These are phyloP conservation scores for Ceyx melanurus DNA, from an alignment of 2,113 vertebrate species.

Conservation along the genomic window DNA sequence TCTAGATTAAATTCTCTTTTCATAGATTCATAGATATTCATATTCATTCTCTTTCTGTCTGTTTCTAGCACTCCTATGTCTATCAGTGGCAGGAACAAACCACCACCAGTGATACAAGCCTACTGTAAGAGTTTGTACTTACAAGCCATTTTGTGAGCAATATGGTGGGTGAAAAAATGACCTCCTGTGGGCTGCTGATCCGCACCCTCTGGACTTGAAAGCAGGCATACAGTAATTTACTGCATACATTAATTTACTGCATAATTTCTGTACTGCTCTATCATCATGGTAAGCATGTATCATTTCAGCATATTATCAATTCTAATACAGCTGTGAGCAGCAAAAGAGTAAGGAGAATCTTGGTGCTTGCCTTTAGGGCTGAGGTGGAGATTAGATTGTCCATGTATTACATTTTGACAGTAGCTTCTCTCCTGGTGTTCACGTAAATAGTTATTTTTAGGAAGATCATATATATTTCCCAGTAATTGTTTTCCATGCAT, in stretches of 20 bases:
- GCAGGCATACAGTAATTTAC: background rate
- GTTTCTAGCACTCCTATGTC: background rate
- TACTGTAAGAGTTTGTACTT: background rate
- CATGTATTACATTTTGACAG: slow-evolving; percentile 4
- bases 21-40: too few relatives aligned
- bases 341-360: background rate
- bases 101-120: background rate
- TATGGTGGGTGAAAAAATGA: background rate
- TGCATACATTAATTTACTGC: background rate
- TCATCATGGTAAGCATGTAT: background rate
- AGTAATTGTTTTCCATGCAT: slow-evolving; percentile 65
- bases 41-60: background rate
- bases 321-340: slow-evolving; percentile 25
- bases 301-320: slow-evolving; percentile 8
- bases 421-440: slow-evolving; percentile 36
- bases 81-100: background rate
- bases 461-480: slow-evolving; percentile 48
- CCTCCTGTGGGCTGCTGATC: background rate
- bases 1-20: background rate
- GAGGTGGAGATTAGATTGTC: slow-evolving; percentile 8
- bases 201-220: slow-evolving; percentile 11
- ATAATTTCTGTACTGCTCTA: slow-evolving; percentile 1
- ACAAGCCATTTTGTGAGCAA: slow-evolving; percentile 3
- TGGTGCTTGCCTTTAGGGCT: background rate
- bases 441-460: slow-evolving; percentile 61